These are phyloP conservation scores for Sympetrum striolatum DNA, from an alignment of 2,888 invertebrate species.

Conservation along the genomic window DNA sequence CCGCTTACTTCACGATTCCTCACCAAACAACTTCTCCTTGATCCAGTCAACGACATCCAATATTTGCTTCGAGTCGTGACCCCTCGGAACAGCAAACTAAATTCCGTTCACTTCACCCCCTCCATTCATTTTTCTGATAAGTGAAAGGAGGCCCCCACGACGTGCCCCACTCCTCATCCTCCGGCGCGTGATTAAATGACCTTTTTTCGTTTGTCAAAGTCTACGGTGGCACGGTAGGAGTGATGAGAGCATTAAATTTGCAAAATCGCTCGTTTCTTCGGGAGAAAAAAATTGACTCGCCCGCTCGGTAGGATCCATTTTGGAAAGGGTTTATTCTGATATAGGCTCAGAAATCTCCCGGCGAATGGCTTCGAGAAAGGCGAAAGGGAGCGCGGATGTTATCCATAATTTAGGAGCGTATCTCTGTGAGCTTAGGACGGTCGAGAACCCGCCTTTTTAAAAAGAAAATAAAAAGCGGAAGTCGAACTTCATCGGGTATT, in stretches of 20 bases:
- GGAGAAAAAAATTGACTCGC: not conserved
- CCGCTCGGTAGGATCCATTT: not conserved
- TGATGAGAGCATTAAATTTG: slow-evolving; percentile 6
- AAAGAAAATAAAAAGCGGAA: not conserved
- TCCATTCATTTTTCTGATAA: not conserved
- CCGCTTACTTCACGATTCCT: not conserved
- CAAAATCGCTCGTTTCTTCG: slow-evolving; percentile 7
- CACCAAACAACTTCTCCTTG: not conserved
- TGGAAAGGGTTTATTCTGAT: not conserved
- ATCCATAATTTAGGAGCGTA: not conserved
- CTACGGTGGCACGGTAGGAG: not conserved
- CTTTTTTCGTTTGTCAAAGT: not conserved
- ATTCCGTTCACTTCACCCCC: not conserved
- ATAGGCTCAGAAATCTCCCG: not conserved
- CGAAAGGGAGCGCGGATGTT: not conserved
- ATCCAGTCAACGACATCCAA: not conserved
- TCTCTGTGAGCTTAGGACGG: not conserved
- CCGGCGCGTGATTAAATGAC: not conserved
- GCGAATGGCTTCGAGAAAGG: not conserved
- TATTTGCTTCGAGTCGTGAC: slow-evolving; percentile 11
- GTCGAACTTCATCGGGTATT: not conserved
- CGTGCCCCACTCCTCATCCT: not conserved
- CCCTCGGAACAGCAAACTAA: not conserved
- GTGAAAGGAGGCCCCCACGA: not conserved
- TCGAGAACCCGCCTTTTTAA: not conserved